These are phyloP conservation scores for Caenorhabditis sp. DNA, from an alignment of 2,888 invertebrate genomes.

Conservation along the genomic window DNA sequence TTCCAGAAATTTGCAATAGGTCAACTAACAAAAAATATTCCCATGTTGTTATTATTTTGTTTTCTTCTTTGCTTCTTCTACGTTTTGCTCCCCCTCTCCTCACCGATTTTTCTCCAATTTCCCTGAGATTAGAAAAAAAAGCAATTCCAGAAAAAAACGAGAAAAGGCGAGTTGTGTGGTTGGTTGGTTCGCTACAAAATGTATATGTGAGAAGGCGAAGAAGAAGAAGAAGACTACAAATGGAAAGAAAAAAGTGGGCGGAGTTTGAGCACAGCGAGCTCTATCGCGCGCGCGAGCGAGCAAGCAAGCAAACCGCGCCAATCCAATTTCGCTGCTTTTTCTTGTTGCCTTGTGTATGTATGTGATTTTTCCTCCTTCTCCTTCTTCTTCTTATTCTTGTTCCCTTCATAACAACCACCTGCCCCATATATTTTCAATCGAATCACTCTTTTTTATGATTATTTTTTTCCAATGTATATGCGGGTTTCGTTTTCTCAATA, in stretches of 20 bases:
- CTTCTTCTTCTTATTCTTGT: not conserved
- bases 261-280: not conserved
- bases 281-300: too few relatives aligned
- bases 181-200: not conserved
- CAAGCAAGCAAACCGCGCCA: not conserved
- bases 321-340: not conserved
- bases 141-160: not conserved
- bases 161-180: not conserved
- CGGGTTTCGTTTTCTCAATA: not conserved
- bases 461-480: not conserved
- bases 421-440: not conserved
- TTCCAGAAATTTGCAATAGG: too few relatives aligned
- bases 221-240: constrained; percentile 4
- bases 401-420: not conserved
- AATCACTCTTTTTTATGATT: not conserved
- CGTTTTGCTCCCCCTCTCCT: not conserved
- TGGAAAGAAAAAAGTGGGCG: constrained; percentile 6
- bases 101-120: not conserved
- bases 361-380: not conserved
- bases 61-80: too few relatives aligned
- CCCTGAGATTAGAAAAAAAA: not conserved
- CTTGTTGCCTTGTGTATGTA: not conserved
- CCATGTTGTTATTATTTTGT: not conserved
- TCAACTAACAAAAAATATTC: too few relatives aligned
- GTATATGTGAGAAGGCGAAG: constrained; percentile 2